Evolutionary conservation across 1,140 invertebrate genomes (phyloP), one percentile per base, ranked within the genome.

Genomic region (Heliconius hewitsoni): DNA sequence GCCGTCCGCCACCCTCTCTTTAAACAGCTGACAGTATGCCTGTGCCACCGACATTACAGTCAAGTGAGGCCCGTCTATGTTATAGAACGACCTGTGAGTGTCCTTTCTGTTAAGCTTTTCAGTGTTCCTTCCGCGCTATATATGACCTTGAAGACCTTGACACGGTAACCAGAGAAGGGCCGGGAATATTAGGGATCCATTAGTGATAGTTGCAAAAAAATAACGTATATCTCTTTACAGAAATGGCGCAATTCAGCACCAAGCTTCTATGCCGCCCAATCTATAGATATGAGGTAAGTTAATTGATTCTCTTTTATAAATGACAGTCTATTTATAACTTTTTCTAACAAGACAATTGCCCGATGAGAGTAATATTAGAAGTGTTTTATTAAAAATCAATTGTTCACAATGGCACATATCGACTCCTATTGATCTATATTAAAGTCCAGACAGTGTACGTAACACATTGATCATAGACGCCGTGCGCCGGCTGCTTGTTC

Each of bases 41-140:
- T 85, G 80, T 91, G 90, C 81, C 81, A 76, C 73, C 87, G 91
- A n/a, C 80, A 81, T 11, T 94, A 94, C 81, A 94, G 93, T 82
- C 93, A 94, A 93, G 92, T 93, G 84, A 91, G 90, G 85, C 92
- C 93, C 84, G 89, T 91, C 83, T 94, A 94, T 90, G 84, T 92
- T 81, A 93, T 94, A 89, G 85, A 90, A 75, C 84, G 84, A 82
- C 83, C 87, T 86, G 92, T 94, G 90, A 94, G 93, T 94, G 89
- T 93, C 88, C 76, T 13, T 78, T 74, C 60, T 81, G 70, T 78
- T 78, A 73, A 76, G 82, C 81, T 78, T 81, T 75, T 74, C 23
- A n/a, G 39, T 66, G 75, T 78, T 75, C 74, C 73, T 75, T 79
- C 39, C 27, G 79, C 71, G 37, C 73, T 73, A 70, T 72, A 4